These are phyloP conservation scores for Nowickia ferox DNA, from an alignment of 2,888 invertebrate genomes.

Conservation along the genomic window DNA sequence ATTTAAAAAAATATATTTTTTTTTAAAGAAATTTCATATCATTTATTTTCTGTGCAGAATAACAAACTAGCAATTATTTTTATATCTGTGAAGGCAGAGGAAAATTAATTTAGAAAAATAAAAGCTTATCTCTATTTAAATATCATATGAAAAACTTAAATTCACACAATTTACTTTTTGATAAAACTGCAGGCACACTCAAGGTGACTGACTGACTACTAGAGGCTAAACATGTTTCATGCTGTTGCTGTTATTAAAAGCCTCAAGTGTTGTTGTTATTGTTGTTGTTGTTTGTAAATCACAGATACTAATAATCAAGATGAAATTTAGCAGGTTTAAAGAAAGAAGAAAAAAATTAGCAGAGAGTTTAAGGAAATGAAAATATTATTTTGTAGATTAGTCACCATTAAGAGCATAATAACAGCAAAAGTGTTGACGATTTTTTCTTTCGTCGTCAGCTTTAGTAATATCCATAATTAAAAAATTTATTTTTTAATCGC, in stretches of 20 bases:
- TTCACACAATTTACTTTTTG: conserved; percentile 45
- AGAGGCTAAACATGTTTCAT: background rate
- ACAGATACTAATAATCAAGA: conserved; percentile 8
- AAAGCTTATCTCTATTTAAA: conserved; percentile 32
- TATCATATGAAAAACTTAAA: conserved; percentile 26
- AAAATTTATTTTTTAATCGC: conserved; percentile 45
- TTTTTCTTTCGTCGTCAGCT: background rate
- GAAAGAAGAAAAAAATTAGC: background rate
- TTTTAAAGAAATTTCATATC: background rate
- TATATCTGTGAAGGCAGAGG: conserved; percentile 18
- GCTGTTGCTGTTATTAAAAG: conserved; percentile 29
- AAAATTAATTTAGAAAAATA: background rate
- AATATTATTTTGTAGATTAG: conserved; percentile 28
- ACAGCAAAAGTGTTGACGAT: conserved; percentile 30
- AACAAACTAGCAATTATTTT: conserved; percentile 50
- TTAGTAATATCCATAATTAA: conserved; percentile 57
- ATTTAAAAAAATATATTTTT: conserved; percentile 17
- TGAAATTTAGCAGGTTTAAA: conserved; percentile 49
- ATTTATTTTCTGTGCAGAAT: conserved; percentile 10
- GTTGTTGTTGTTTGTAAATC: conserved; percentile 33
- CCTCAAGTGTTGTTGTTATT: conserved; percentile 8
- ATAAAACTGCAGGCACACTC: conserved; percentile 34
- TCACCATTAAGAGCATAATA: conserved; percentile 18
- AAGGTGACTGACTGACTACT: background rate
- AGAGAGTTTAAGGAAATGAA: conserved; percentile 47